Evolutionary conservation across 2,888 invertebrate species (phyloP), one percentile per base, ranked within the genome.

Genomic region (Drosophila borborema): DNA sequence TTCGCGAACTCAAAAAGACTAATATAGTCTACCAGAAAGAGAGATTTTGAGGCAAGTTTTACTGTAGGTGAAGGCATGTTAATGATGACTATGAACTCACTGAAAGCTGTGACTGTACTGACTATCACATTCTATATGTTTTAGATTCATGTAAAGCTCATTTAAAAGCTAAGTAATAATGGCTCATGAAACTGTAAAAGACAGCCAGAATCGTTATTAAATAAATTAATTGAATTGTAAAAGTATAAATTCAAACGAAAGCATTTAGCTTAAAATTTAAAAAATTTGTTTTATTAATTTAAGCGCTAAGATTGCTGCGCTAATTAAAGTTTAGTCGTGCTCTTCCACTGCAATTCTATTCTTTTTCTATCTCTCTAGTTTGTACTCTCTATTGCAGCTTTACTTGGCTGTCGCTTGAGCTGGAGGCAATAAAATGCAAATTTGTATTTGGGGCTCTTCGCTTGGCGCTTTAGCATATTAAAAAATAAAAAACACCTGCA

Each of bases 401-500:
- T 48, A 40, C 40, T 38, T 40, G 48, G 53, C 53, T 55, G 59
- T 45, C 62, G 59, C 53, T 64, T 61, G 51, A 69, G 34, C 18
- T 23, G 62, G 45, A 34, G 40, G 72, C 79, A 66, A 76, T 88
- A 83, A 88, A 86, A 83, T 86, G 81, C 85, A 88, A 86, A 86
- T 86, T 86, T 83, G 77, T 62, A 62, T 80, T 49, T 66, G 65
- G 71, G 64, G 77, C 73, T 61, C 53, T 51, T 82, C 64, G 48
- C 59, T 38, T 38, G 18, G 40, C 41, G 74, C 71, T 74, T 73
- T 66, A 74, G 74, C 66, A 87, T 77, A 85, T 85, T 85, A 86
- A 82, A 85, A 86, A 74, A 86, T 86, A 88, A 86, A 83, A 82
- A 74, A 74, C 86, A 86, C 86, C 89, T 88, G 86, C 82, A 86